A percentile compares a stretch with the other conserved stretches of the same genome.
These are phyloP conservation scores for Carabus problematicus DNA, from an alignment of 2,888 invertebrate genomes.

Conservation along the genomic window DNA sequence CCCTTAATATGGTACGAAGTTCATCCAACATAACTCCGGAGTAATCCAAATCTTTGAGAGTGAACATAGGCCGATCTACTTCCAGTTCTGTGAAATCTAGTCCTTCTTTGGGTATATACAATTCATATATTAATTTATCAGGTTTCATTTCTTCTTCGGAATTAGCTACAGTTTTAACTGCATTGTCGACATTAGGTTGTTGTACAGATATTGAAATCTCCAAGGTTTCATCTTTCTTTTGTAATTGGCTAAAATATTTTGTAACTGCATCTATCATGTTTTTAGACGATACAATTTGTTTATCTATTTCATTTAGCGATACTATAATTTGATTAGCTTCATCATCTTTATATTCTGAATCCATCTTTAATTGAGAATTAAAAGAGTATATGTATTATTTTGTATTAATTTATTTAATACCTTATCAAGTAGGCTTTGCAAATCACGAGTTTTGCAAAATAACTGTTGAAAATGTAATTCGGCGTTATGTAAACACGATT, in stretches of 20 bases:
- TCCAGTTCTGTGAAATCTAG: conserved; percentile 34
- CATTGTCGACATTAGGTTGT: conserved; percentile 3
- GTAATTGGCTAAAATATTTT: conserved; percentile 31
- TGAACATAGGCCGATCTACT: conserved; percentile 33
- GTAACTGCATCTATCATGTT: conserved; percentile 22
- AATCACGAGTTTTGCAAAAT: conserved; percentile 31
- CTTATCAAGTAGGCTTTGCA: conserved; percentile 29
- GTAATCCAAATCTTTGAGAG: conserved; percentile 32
- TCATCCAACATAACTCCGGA: conserved; percentile 31
- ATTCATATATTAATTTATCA: conserved; percentile 35
- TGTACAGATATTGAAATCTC: conserved; percentile 24
- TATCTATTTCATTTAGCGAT: conserved; percentile 33
- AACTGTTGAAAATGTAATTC: conserved; percentile 40
- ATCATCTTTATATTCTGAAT: conserved; percentile 2
- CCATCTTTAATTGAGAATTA: neutral
- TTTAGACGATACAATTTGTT: conserved; percentile 35
- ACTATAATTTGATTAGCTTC: conserved; percentile 13
- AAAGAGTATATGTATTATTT: neutral
- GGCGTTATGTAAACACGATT: conserved; percentile 29
- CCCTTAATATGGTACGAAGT: conserved; percentile 33
- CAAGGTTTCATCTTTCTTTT: conserved; percentile 23
- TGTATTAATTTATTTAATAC: conserved; percentile 18
- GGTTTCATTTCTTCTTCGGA: conserved; percentile 20
- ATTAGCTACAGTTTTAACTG: conserved; percentile 24
- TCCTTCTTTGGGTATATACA: conserved; percentile 38